Base-by-base conservation (phyloP, 2,888 invertebrate species). In the Drosophila colorata region DNA sequence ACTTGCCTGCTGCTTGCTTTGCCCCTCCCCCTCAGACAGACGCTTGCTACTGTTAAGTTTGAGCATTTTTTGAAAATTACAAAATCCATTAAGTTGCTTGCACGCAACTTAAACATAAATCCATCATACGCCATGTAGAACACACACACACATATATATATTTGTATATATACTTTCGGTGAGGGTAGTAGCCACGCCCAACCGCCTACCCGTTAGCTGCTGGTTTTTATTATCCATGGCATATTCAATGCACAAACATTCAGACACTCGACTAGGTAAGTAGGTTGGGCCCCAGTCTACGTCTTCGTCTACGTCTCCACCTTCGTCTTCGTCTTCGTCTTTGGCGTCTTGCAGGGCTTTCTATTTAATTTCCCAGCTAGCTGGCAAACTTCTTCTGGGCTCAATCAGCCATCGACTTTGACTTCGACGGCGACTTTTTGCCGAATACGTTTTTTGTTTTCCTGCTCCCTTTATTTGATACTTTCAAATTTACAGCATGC, bases 81-180 rank as follows among this genome's bases (percentile, higher is more conserved):
- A 89, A 87, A 87, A 87, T 87, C 90, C 87, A 87, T 87, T 87
- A 90, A 90, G 89, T 87, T 90, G 89, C 87, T 89, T 84, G 87
- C 87, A 87, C 87, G 87, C 89, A 87, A 87, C 86, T 90, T 89
- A 87, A 87, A 79, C 90, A 87, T 87, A 90, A 87, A 87, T 87
- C 90, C 90, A 87, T 87, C 87, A 87, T 89, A 89, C 90, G 88
- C 87, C 86, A 88, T 84, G 87, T 80, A 71, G 78, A 66, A 69
- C 80, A 84, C 77, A 69, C 51, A 59, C 67, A 78, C 40, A 49
- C 44, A 65, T 25, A 55, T 33, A 56, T n/a, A n/a, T n/a, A n/a
- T n/a, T n/a, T 9, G 51, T 16, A 61, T n/a, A 60, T 16, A 51
- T 18, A 60, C 20, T 61, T 31, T 65, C 51, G 46, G 55, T 38